phyloP scores from a whole-genome alignment of 2,113 vertebrate species.

The Seriola rivoliana region DNA sequence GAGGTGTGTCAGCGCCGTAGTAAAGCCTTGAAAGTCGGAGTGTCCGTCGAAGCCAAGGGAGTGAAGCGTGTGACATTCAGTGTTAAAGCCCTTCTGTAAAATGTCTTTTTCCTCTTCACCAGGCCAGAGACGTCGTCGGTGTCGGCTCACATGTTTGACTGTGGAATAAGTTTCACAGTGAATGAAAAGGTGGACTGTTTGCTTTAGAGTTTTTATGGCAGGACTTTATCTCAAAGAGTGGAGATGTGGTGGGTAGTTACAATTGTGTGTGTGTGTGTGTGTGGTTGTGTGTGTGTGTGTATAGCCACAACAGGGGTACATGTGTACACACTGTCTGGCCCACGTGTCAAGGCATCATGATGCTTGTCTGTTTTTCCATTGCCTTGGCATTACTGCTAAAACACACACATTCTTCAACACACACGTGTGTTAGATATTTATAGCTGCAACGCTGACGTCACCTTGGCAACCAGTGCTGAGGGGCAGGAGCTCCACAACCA shows the following conservation, averaged over 20 bases:
- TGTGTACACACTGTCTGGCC: background rate
- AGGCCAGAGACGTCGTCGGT: background rate
- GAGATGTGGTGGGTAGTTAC: no score
- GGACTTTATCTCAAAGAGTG: no score
- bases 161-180: background rate
- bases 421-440: slow-evolving; percentile 76
- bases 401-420: slow-evolving; percentile 71
- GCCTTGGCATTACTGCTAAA: slow-evolving; percentile 46
- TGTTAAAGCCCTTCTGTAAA: slow-evolving; percentile 1
- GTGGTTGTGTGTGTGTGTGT: background rate
- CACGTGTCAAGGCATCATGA: background rate
- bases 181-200: slow-evolving; percentile 42
- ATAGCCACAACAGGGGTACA: background rate
- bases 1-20: background rate
- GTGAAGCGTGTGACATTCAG: background rate
- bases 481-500: slow-evolving; percentile 27
- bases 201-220: slow-evolving; percentile 4
- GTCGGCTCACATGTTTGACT: background rate
- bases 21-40: slow-evolving; percentile 28
- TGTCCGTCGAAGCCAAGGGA: background rate
- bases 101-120: background rate
- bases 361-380: slow-evolving; percentile 16
- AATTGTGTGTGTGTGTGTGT: background rate
- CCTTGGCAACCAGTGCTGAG: slow-evolving; percentile 39
- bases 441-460: slow-evolving; percentile 72